Evolutionary conservation across 1,140 invertebrate species (phyloP).

Genomic region (Venustaconcha ellipsiformis): DNA sequence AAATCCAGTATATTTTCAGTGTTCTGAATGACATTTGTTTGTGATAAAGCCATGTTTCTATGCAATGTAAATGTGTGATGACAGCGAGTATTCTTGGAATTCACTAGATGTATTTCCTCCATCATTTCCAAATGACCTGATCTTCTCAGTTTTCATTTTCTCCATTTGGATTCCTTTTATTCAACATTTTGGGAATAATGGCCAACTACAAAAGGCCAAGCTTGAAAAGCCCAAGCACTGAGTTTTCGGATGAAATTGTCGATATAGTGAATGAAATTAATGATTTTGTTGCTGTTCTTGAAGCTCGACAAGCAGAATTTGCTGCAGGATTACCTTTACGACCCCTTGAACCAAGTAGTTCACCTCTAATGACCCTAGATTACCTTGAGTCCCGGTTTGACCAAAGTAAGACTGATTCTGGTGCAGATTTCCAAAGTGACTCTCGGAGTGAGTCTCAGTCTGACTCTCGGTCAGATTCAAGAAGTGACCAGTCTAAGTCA

Average conservation of each 20-base stretch:
- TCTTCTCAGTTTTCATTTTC: no score
- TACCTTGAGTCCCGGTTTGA: constrained; percentile 24
- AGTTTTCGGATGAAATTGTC: constrained; percentile 59
- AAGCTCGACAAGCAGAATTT: constrained; percentile 37
- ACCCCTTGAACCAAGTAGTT: constrained; percentile 8
- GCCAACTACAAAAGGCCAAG: constrained; percentile 24
- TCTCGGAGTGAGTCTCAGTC: constrained; percentile 15
- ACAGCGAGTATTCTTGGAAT: no score
- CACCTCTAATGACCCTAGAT: constrained; percentile 17
- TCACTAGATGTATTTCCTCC: no score
- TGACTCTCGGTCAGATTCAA: constrained; percentile 17
- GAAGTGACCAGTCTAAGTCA: constrained; percentile 20
- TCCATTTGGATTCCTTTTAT: no score
- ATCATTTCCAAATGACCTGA: no score
- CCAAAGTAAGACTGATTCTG: constrained; percentile 43
- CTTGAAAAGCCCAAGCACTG: constrained; percentile 40
- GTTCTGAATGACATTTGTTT: no score
- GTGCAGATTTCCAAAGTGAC: constrained; percentile 28
- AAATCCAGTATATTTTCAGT: no score
- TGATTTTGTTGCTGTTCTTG: constrained; percentile 62
- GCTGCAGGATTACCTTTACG: constrained; percentile 18
- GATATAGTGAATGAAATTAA: constrained; percentile 66
- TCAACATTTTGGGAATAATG: constrained; percentile 1
- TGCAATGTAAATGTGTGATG: no score
- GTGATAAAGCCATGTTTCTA: no score